A percentile compares a stretch with the other conserved stretches of the same genome.
Conservation (phyloP, 2,888 invertebrate genomes). For the Drosophila algonquin region DNA sequence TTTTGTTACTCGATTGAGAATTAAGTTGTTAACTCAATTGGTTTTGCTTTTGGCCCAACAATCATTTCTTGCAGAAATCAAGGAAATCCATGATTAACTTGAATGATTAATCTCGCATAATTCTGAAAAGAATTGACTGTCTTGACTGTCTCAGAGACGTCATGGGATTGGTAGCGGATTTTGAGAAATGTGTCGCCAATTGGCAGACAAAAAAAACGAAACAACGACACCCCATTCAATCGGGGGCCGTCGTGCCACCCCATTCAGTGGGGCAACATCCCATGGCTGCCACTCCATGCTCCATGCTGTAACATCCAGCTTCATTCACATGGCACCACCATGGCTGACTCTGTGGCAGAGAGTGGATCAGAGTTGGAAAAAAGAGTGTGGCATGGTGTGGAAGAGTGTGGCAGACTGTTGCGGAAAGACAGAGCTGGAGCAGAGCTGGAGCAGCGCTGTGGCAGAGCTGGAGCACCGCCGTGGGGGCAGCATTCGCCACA, state of each 20-base stretch:
- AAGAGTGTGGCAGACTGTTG: slow-evolving; percentile 4
- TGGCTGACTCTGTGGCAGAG: slow-evolving; percentile 7
- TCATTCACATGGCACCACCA: slow-evolving; percentile 60
- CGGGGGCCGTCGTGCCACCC: not conserved
- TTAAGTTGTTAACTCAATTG: slow-evolving; percentile 74
- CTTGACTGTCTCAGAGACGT: slow-evolving; percentile 46
- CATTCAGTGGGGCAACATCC: slow-evolving; percentile 52
- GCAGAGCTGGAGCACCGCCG: slow-evolving; percentile 3
- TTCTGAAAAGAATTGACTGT: slow-evolving; percentile 55
- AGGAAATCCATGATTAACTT: slow-evolving; percentile 66
- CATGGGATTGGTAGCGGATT: slow-evolving; percentile 49
- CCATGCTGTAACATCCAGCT: slow-evolving; percentile 68
- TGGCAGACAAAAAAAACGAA: slow-evolving; percentile 32
- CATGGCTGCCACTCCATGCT: slow-evolving; percentile 64
- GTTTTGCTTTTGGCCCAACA: slow-evolving; percentile 48
- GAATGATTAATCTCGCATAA: slow-evolving; percentile 67
- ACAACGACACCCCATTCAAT: slow-evolving; percentile 40
- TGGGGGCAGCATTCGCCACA: slow-evolving; percentile 52
- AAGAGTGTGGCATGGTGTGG: slow-evolving; percentile 8
- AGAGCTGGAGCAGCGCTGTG: not conserved
- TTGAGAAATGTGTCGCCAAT: slow-evolving; percentile 71
- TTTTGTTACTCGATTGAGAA: slow-evolving; percentile 26
- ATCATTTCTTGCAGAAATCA: slow-evolving; percentile 57
- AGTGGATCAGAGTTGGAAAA: slow-evolving; percentile 25
- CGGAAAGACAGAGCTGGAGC: not conserved